Conservation (phyloP, 2,888 invertebrate genomes). For the Erebia ligea region DNA sequence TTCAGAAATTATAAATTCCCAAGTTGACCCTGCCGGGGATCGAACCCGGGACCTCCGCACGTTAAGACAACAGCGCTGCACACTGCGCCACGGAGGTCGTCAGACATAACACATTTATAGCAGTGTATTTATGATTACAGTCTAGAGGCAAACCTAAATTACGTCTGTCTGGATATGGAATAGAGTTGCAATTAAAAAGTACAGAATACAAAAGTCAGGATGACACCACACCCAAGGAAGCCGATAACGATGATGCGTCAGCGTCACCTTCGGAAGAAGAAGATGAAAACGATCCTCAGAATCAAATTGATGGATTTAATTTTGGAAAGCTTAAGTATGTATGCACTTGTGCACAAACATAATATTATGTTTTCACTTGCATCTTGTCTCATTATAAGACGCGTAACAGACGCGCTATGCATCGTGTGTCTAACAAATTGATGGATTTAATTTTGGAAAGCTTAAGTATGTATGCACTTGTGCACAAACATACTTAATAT, state of each 20-base stretch:
- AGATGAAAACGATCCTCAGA: constrained; percentile 85
- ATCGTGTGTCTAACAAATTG: too few species aligned
- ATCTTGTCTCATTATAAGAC: too few species aligned
- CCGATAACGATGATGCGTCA: constrained; percentile 71
- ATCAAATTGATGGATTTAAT: constrained; percentile 93
- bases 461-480: constrained; percentile 86
- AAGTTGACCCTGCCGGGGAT: too few species aligned
- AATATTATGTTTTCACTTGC: too few species aligned
- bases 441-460: constrained; percentile 95
- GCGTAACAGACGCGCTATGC: too few species aligned
- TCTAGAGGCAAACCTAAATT: constrained; percentile 79
- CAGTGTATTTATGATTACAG: constrained; percentile 48
- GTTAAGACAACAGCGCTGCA: too few species aligned
- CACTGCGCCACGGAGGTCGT: too few species aligned
- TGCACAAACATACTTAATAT: not conserved
- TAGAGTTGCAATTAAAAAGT: constrained; percentile 98
- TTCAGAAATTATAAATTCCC: too few species aligned
- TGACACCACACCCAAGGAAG: constrained; percentile 89
- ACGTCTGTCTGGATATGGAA: constrained; percentile 97
- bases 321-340: constrained; percentile 92
- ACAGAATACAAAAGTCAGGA: constrained; percentile 99
- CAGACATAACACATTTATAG: not conserved
- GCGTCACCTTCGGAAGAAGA: constrained; percentile 72
- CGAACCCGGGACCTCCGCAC: too few species aligned
- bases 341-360: not conserved